Conservation (phyloP, 2,797 vertebrate genomes). For the Alectoris magna region DNA sequence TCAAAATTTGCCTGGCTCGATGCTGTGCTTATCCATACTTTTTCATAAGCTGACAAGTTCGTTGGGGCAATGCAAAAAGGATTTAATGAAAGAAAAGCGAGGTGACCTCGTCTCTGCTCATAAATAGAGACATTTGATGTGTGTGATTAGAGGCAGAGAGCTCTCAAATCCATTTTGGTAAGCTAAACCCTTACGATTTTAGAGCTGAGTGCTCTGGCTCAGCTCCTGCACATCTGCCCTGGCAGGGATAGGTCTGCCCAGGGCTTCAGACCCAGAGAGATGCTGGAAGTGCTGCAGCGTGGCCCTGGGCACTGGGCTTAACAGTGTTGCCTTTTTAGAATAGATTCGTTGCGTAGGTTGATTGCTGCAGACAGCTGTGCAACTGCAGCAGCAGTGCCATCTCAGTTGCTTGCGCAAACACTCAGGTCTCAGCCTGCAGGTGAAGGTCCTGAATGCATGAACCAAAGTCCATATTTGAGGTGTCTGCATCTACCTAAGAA, state of each 20-base stretch:
- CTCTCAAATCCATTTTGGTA: conserved; percentile 19
- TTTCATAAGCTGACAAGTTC: neutral
- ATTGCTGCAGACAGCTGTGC: neutral
- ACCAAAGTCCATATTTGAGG: neutral
- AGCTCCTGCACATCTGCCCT: neutral
- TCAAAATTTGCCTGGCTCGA: conserved; percentile 16
- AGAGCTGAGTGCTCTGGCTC: neutral
- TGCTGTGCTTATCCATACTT: neutral
- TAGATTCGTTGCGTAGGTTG: neutral
- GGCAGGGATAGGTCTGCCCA: neutral
- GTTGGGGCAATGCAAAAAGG: neutral
- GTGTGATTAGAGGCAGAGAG: conserved; percentile 2
- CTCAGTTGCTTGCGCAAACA: neutral
- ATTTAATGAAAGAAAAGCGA: conserved; percentile 31
- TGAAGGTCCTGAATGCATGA: neutral
- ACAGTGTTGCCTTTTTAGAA: neutral
- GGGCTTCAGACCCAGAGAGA: neutral
- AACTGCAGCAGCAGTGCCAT: neutral
- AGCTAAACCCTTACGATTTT: conserved; percentile 1
- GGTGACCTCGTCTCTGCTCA: conserved; percentile 38
- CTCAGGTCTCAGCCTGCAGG: neutral
- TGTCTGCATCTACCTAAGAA: neutral
- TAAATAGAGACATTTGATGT: conserved; percentile 18
- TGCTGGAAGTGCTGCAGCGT: neutral
- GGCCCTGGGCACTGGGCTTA: neutral